Percentiles rank a stretch among this genome's conserved stretches.
Conservation (phyloP, 64 coral and sea anemone species). For the Stichodactyla mertensii region DNA sequence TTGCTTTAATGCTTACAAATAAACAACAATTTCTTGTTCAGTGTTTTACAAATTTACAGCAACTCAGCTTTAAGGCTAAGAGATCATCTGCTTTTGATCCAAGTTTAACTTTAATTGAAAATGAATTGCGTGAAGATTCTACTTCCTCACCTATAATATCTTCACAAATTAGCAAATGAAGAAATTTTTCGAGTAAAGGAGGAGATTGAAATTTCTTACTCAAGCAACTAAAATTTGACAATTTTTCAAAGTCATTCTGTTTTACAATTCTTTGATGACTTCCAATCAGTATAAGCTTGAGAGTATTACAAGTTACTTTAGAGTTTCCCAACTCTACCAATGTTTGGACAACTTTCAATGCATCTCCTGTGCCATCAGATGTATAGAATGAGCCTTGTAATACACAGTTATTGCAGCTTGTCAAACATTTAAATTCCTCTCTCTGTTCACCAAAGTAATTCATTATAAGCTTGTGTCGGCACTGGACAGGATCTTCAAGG, state of each 20-base stretch:
- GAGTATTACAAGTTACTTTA: constrained; percentile 16
- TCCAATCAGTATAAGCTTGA: constrained; percentile 10
- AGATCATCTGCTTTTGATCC: neutral
- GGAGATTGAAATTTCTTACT: neutral
- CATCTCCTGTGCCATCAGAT: constrained; percentile 39
- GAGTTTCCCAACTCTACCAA: constrained; percentile 4
- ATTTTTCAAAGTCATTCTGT: neutral
- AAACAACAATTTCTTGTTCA: too few species aligned
- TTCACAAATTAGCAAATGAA: neutral
- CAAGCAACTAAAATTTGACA: neutral
- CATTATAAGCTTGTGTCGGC: constrained; percentile 16
- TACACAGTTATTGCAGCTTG: constrained; percentile 28
- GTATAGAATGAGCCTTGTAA: neutral
- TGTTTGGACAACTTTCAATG: constrained; percentile 14
- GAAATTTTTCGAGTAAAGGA: neutral
- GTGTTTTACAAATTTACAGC: too few species aligned
- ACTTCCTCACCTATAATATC: neutral
- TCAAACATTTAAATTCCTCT: constrained; percentile 10
- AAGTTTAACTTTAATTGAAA: neutral
- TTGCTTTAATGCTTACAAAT: too few species aligned
- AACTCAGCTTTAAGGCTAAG: neutral
- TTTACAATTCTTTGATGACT: neutral
- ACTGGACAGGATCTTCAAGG: constrained; percentile 20
- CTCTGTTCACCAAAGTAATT: constrained; percentile 32
- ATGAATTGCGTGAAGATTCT: neutral